Evolutionary conservation across 2,797 vertebrate species (phyloP).

Genomic region (Neopelma chrysocephalum): DNA sequence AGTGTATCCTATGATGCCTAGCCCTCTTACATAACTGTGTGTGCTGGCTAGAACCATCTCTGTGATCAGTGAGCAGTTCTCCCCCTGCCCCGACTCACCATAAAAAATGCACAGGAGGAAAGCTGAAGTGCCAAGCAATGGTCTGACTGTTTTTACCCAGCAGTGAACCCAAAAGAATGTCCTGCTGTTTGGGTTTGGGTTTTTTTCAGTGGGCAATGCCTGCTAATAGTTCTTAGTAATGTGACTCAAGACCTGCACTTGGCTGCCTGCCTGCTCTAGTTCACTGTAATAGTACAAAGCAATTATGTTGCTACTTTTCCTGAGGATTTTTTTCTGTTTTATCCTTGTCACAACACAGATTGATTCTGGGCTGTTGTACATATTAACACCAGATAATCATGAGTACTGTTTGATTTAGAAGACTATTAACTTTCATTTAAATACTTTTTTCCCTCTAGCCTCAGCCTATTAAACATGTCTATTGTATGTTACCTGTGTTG

Average conservation of each 20-base stretch:
- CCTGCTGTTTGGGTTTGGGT: not conserved
- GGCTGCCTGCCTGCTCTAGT: not conserved
- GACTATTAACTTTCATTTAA: not conserved
- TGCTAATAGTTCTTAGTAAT: not conserved
- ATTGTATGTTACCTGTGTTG: not conserved
- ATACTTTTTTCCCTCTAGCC: not conserved
- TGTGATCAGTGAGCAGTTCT: not conserved
- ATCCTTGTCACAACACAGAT: not conserved
- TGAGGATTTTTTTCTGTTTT: not conserved
- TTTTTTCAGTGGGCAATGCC: not conserved
- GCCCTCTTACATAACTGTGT: not conserved
- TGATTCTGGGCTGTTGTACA: not conserved
- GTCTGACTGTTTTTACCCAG: not conserved
- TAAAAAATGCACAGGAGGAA: not conserved
- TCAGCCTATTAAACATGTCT: not conserved
- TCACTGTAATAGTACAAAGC: not conserved
- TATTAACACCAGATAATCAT: not conserved
- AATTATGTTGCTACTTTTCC: not conserved
- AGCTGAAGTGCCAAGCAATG: not conserved
- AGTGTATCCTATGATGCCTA: slow-evolving; percentile 30
- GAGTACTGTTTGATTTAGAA: not conserved
- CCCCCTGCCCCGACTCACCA: not conserved
- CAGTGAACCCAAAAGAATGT: not conserved
- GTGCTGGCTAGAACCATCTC: slow-evolving; percentile 17
- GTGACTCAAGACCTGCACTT: not conserved